Evolutionary conservation across 2,888 invertebrate species (phyloP), one percentile per base, ranked within the genome.

Genomic region (Amiota communis): DNA sequence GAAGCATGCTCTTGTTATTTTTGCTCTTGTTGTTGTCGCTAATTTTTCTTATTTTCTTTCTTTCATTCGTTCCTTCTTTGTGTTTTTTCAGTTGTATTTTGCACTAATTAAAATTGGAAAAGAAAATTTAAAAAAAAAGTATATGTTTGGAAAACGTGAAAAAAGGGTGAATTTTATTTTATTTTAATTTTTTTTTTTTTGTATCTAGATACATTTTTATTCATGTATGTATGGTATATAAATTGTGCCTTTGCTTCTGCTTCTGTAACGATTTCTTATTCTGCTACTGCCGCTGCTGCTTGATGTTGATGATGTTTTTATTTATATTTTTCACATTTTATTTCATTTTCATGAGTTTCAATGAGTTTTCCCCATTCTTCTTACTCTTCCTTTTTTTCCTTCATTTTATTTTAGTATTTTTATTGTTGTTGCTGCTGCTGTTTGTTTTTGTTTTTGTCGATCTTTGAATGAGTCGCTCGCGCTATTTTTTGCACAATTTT

Each of bases 381-480:
- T 49, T 9, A 6, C 8, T 49, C 23, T 23, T 23, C 23, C 23
- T 23, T 23, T 1, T 67, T 20, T 70, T 56, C 46, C 51, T 70
- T 75, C 70, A 75, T 75, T 80, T 74, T 75, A 36, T 36, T 36
- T 36, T 6, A 36, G 36, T 36, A 36, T 36, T 36, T 36, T 81
- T 78, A 76, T 72, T 67, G 15, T 72, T 67, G 65, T 53, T 69
- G 51, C 9, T 17, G 51, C 36, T 68, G 69, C 46, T 67, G 67
- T 67, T 67, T 17, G n/a, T 56, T 78, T 67, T 67, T 17, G n/a
- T 56, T 78, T 74, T 75, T 74, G 70, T 72, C 77, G 75, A 71
- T 65, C 47, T 59, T 59, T 59, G 1, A 59, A 82, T 83, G 86
- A 83, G 82, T 83, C 82, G 81, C 82, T 82, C 83, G 83, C 81